Evolutionary conservation across 2,113 vertebrate species (phyloP).

Genomic region (Clarias batrachus): DNA sequence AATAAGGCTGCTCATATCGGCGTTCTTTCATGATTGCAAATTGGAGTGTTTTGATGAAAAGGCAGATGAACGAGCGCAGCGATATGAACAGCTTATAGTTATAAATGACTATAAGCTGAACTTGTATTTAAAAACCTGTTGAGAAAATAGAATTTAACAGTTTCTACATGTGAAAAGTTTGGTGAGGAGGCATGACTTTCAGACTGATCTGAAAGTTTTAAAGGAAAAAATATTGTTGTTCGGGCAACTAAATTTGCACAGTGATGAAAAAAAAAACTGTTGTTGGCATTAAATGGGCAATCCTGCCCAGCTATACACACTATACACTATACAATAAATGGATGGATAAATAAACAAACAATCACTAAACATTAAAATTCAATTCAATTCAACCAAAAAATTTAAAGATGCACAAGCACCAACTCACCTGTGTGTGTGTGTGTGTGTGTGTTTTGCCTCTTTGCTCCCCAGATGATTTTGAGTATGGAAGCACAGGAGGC

Average conservation of each 20-base stretch:
- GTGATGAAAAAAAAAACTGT: not conserved
- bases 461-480: not conserved
- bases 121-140: too few relatives aligned
- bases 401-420: not conserved
- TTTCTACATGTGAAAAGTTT: too few relatives aligned
- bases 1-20: too few relatives aligned
- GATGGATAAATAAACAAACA: not conserved
- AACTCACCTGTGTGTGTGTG: not conserved
- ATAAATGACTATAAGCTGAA: too few relatives aligned
- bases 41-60: too few relatives aligned
- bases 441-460: not conserved
- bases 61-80: too few relatives aligned
- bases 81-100: too few relatives aligned
- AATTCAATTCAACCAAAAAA: not conserved
- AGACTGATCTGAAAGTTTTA: not conserved
- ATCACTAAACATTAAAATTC: too few relatives aligned
- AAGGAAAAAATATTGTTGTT: not conserved
- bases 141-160: too few relatives aligned
- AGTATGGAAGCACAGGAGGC: slow-evolving; percentile 5
- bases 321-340: too few relatives aligned
- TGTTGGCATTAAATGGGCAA: not conserved
- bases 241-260: not conserved
- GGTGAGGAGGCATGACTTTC: not conserved
- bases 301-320: too few relatives aligned
- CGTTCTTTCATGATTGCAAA: too few relatives aligned